Evolutionary conservation across 1,140 invertebrate species (phyloP), one percentile per base, ranked within the genome.

Genomic region (Drosophila rhopaloa): DNA sequence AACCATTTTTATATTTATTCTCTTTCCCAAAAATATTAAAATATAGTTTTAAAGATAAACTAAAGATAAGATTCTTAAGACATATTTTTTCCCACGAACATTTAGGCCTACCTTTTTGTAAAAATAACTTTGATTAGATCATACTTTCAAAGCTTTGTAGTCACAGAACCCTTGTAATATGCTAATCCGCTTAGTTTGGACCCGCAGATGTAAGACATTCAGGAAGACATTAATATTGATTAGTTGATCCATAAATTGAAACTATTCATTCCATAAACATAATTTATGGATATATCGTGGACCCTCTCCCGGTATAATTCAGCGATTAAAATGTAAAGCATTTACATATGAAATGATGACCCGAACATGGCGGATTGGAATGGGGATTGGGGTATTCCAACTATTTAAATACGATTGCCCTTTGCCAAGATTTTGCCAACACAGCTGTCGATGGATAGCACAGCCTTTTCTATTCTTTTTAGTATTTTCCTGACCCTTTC

Each of bases 171-270:
- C 65, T 32, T 27, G 67, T 50, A 71, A 70, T 48, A 70, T 68
- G 67, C n/a, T 48, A 71, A 70, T 58, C 35, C 19, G 8, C 35
- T 70, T 48, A 48, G 27, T 24, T 16, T 19, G 5, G 9, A 4
- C n/a, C 19, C 35, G 43, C n/a, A 41, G 38, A 38, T 62, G 56
- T 50, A 19, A 24, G 72, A 24, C 40, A 76, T 54, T 76, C 73
- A 76, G 73, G 72, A 76, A 76, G 72, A 53, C 73, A 76, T 76
- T 76, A 58, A 76, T 76, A 76, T 76, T 76, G 73, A 76, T 77
- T 77, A 76, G 73, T 76, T 65, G 53, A 67, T 58, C 50, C 61
- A 76, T 76, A 76, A 76, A 76, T 48, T 55, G 40, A 48, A 71
- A 40, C 57, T 54, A 48, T 38, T 56, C 38, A 53, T 71, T 43